A percentile compares a stretch with the other conserved stretches of the same genome.
Conservation (phyloP, 2,888 invertebrate genomes). For the Malthinus seriepunctatus region DNA sequence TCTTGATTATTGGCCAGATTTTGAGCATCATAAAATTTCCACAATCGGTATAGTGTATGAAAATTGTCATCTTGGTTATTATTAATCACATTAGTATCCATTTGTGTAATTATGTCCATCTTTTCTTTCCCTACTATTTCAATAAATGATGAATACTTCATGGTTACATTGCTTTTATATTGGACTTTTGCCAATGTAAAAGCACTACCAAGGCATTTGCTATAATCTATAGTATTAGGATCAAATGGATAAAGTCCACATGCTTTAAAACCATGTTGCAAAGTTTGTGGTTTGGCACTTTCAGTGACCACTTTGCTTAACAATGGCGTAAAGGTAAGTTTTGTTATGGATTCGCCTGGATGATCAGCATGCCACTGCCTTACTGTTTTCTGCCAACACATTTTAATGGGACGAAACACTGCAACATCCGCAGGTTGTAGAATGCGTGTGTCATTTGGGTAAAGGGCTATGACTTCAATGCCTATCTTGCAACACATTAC, state of each 20-base stretch:
- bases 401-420: constrained; percentile 38
- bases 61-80: too few species aligned
- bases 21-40: constrained; percentile 9
- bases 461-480: not conserved
- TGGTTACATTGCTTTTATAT: constrained; percentile 6
- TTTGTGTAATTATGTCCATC: constrained; percentile 7
- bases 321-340: constrained; percentile 4
- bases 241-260: constrained; percentile 31
- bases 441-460: constrained; percentile 38
- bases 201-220: constrained; percentile 4
- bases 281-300: constrained; percentile 25
- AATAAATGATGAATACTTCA: constrained; percentile 14
- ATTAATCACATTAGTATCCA: too few species aligned
- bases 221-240: constrained; percentile 27
- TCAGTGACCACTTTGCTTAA: not conserved
- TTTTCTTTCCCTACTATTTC: constrained; percentile 11
- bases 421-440: constrained; percentile 42
- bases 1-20: constrained; percentile 3
- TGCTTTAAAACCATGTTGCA: constrained; percentile 33
- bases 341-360: constrained; percentile 2
- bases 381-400: constrained; percentile 26
- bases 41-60: constrained; percentile 10
- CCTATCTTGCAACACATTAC: not conserved
- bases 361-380: not conserved
- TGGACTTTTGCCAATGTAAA: not conserved